phyloP scores from a whole-genome alignment of 1,140 invertebrate genomes.

The Pogonomyrmex barbatus region DNA sequence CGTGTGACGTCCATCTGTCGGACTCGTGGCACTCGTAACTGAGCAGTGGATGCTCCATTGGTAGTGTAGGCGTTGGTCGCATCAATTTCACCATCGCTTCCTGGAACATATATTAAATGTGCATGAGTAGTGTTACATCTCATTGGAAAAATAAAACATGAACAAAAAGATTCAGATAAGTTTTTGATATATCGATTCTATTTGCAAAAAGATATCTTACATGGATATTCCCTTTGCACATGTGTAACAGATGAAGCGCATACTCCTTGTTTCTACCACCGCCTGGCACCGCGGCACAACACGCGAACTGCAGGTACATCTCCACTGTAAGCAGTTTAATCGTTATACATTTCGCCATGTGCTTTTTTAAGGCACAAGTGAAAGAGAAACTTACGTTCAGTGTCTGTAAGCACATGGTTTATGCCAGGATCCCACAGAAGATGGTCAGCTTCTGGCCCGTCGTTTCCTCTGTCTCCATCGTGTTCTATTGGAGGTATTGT shows the following conservation, averaged over 20 bases:
- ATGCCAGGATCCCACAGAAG: constrained; percentile 95
- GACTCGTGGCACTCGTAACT: constrained; percentile 92
- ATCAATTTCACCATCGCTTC: constrained; percentile 94
- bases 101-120: constrained; percentile 82
- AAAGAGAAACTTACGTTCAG: constrained; percentile 89
- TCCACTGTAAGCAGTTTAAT: constrained; percentile 88
- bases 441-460: constrained; percentile 88
- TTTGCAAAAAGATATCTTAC: constrained; percentile 85
- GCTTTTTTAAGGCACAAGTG: not conserved
- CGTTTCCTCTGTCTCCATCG: constrained; percentile 84
- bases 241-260: constrained; percentile 95
- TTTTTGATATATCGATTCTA: constrained; percentile 4
- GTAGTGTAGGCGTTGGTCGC: constrained; percentile 90
- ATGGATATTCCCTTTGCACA: constrained; percentile 94
- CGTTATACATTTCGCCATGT: not conserved
- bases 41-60: constrained; percentile 91
- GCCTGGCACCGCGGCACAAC: constrained; percentile 95
- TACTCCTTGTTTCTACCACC: constrained; percentile 97
- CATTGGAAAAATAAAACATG: not conserved
- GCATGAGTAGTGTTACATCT: not conserved
- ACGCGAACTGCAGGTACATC: constrained; percentile 96
- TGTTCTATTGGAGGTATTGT: constrained; percentile 89
- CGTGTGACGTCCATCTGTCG: constrained; percentile 93
- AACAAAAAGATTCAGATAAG: constrained; percentile 9
- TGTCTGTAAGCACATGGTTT: constrained; percentile 89